A percentile compares a stretch with the other conserved stretches of the same genome.
Conservation (phyloP, 2,888 invertebrate genomes). For the Hydropsyche betteni region DNA sequence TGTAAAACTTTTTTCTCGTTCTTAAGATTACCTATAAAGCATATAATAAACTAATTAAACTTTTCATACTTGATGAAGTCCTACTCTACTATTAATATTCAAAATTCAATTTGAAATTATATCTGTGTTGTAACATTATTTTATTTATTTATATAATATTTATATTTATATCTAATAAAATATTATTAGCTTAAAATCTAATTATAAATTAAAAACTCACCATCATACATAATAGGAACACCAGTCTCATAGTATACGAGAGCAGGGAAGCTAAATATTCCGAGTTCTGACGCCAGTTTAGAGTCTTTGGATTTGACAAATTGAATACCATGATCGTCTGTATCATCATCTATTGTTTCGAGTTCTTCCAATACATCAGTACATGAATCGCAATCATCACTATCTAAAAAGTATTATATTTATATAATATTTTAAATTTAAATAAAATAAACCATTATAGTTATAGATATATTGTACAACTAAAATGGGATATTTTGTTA, state of each 20-base stretch:
- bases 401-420: constrained; percentile 65
- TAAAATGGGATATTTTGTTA: background rate
- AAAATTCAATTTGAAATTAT: too few relatives aligned
- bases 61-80: background rate
- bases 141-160: too few relatives aligned
- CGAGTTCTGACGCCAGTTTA: constrained; percentile 88
- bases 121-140: too few relatives aligned
- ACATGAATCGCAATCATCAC: constrained; percentile 87
- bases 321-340: constrained; percentile 91
- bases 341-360: constrained; percentile 92
- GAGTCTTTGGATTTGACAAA: constrained; percentile 93
- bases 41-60: background rate
- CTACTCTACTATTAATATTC: background rate
- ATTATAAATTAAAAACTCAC: constrained; percentile 67
- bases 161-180: background rate
- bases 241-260: constrained; percentile 93
- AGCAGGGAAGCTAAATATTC: constrained; percentile 91
- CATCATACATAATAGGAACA: constrained; percentile 94
- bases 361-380: constrained; percentile 85
- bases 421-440: constrained; percentile 43
- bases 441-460: constrained; percentile 37
- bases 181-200: background rate
- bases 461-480: too few relatives aligned
- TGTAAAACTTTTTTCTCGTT: constrained; percentile 94
- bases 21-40: constrained; percentile 87